A percentile compares a stretch with the other conserved stretches of the same genome.
Conservation (phyloP, 2,113 vertebrate species). For the Gallinago media region DNA sequence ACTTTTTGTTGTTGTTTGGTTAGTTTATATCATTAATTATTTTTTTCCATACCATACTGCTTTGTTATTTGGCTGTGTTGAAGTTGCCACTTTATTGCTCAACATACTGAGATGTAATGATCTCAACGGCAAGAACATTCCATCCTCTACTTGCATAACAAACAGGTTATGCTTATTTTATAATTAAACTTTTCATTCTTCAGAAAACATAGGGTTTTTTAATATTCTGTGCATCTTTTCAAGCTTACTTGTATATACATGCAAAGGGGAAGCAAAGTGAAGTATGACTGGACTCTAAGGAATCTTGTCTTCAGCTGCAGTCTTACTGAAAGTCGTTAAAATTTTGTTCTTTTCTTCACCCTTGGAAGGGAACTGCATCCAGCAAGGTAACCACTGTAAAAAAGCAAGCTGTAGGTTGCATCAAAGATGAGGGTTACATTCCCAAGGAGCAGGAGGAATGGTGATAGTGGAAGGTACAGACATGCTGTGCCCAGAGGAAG, state of each 20-base stretch:
- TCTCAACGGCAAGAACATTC: not conserved
- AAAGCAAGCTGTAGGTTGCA: not conserved
- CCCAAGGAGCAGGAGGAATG: not conserved
- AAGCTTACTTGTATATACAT: not conserved
- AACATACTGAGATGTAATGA: not conserved
- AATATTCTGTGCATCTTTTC: not conserved
- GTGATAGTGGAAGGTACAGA: not conserved
- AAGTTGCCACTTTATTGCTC: not conserved
- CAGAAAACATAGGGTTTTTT: not conserved
- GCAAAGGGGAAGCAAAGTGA: not conserved
- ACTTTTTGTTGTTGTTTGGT: not conserved
- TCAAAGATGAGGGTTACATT: not conserved
- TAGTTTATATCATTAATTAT: not conserved
- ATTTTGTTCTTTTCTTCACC: not conserved
- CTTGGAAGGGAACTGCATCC: not conserved
- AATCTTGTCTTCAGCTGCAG: not conserved
- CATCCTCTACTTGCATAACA: not conserved
- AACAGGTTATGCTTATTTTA: not conserved
- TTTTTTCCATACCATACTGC: not conserved
- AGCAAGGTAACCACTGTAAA: not conserved
- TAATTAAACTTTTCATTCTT: not conserved
- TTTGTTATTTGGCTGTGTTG: not conserved
- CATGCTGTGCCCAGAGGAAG: not conserved
- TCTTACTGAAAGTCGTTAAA: not conserved
- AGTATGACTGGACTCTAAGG: not conserved